phyloP scores from a whole-genome alignment of 2,797 vertebrate genomes.

The Premnoplex brunnescens region DNA sequence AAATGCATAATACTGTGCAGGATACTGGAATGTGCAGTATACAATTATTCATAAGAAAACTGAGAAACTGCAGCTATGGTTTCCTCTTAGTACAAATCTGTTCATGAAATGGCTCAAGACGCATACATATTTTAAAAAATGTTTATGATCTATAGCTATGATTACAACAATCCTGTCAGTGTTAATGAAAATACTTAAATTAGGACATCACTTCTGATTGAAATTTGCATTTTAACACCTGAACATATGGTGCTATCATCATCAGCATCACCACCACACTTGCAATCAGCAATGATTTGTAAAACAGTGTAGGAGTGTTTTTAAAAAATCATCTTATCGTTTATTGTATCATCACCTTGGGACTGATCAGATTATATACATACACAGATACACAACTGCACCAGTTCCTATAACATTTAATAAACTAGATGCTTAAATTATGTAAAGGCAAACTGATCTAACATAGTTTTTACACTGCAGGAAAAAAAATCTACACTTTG shows the following conservation, averaged over 20 bases:
- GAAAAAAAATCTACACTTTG: constrained; percentile 56
- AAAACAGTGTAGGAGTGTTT: constrained; percentile 72
- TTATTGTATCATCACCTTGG: constrained; percentile 70
- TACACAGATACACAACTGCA: constrained; percentile 73
- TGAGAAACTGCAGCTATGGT: constrained; percentile 46
- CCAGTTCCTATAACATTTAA: constrained; percentile 62
- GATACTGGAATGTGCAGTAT: constrained; percentile 54
- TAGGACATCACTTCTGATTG: constrained; percentile 8
- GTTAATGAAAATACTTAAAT: constrained; percentile 43
- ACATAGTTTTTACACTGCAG: constrained; percentile 56
- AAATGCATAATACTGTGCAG: constrained; percentile 59
- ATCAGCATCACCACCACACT: constrained; percentile 67
- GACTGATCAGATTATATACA: constrained; percentile 73
- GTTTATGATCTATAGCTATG: constrained; percentile 17
- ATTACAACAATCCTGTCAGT: constrained; percentile 49
- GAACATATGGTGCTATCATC: constrained; percentile 42
- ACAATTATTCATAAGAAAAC: constrained; percentile 50
- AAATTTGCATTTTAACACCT: constrained; percentile 66
- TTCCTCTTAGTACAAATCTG: constrained; percentile 28
- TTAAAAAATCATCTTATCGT: constrained; percentile 70
- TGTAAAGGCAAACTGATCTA: constrained; percentile 66
- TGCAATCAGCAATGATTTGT: constrained; percentile 72
- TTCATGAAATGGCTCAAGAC: constrained; percentile 26
- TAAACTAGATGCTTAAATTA: constrained; percentile 64
- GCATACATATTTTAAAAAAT: constrained; percentile 44